Evolutionary conservation across 2,888 invertebrate species (phyloP).

Genomic region (Agrenia bidenticulata): DNA sequence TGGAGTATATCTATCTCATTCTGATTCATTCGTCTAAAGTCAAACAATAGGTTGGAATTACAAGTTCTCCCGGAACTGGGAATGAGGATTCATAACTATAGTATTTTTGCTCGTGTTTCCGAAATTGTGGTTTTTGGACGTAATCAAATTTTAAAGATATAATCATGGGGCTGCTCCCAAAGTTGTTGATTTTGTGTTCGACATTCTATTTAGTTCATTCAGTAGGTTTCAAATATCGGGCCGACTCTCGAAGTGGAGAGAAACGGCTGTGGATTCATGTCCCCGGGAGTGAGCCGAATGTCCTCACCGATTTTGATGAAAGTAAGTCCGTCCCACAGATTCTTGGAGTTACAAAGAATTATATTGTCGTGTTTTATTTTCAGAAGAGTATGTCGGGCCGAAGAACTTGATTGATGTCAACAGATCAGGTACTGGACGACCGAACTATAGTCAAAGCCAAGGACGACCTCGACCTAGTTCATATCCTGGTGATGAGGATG

Average conservation of each 20-base stretch:
- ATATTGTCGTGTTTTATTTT: not conserved
- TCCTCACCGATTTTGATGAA: conserved; percentile 37
- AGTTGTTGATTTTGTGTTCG: conserved; percentile 8
- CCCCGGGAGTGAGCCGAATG: conserved; percentile 30
- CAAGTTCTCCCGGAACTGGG: too few species aligned
- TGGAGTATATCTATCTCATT: too few species aligned
- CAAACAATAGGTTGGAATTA: too few species aligned
- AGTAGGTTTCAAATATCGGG: conserved; percentile 30
- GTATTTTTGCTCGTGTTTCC: too few species aligned
- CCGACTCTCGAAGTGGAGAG: conserved; percentile 29
- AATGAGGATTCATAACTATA: too few species aligned
- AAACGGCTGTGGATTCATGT: conserved; percentile 35
- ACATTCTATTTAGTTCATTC: conserved; percentile 19
- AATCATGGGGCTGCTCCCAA: conserved; percentile 19
- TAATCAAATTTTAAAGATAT: too few species aligned
- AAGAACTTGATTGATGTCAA: conserved; percentile 16
- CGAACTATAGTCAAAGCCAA: not conserved
- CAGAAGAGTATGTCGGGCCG: conserved; percentile 19
- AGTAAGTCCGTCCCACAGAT: conserved; percentile 25
- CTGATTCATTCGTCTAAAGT: too few species aligned
- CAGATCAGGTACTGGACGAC: conserved; percentile 1
- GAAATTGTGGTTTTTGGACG: too few species aligned
- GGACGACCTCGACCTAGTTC: not conserved
- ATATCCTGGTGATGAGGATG: not conserved
- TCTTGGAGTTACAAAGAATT: too few species aligned